Conservation (phyloP, 1,140 invertebrate genomes). For the Oncopodura yosiiana region DNA sequence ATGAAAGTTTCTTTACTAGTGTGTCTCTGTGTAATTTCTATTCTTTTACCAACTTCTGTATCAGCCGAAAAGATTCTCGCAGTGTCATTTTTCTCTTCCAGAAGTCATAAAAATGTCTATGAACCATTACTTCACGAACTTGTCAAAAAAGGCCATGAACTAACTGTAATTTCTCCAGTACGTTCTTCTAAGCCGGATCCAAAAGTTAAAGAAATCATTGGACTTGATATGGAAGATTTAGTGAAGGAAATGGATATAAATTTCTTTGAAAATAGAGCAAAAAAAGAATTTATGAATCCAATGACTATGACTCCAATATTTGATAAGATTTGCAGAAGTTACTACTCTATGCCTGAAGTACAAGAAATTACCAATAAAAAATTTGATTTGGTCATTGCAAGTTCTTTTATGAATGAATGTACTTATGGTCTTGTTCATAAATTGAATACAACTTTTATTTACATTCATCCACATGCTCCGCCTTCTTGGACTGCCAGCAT, state of each 20-base stretch:
- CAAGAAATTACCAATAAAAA: constrained; percentile 35
- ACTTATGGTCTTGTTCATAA: constrained; percentile 43
- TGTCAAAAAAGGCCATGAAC: constrained; percentile 31
- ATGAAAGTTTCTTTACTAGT: too few relatives aligned
- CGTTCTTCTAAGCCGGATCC: constrained; percentile 5
- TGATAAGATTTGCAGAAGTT: constrained; percentile 2
- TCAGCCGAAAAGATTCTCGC: constrained; percentile 23
- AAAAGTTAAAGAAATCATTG: constrained; percentile 15
- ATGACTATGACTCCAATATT: background rate
- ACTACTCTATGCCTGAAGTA: constrained; percentile 11
- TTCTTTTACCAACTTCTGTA: too few relatives aligned
- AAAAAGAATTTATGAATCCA: background rate
- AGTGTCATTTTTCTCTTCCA: constrained; percentile 11
- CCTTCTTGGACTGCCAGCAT: background rate
- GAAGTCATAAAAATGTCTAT: constrained; percentile 22
- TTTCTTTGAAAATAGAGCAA: background rate
- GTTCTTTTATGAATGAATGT: constrained; percentile 43
- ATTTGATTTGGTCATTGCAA: constrained; percentile 43
- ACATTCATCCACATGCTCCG: constrained; percentile 37
- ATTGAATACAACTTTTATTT: constrained; percentile 40
- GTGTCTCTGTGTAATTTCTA: too few relatives aligned
- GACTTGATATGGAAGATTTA: constrained; percentile 1
- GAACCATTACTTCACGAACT: constrained; percentile 30
- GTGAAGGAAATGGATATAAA: background rate
- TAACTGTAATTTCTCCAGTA: constrained; percentile 26